Base-by-base conservation (phyloP, 2,797 vertebrate genomes). In the Gallinago nigripennis region DNA sequence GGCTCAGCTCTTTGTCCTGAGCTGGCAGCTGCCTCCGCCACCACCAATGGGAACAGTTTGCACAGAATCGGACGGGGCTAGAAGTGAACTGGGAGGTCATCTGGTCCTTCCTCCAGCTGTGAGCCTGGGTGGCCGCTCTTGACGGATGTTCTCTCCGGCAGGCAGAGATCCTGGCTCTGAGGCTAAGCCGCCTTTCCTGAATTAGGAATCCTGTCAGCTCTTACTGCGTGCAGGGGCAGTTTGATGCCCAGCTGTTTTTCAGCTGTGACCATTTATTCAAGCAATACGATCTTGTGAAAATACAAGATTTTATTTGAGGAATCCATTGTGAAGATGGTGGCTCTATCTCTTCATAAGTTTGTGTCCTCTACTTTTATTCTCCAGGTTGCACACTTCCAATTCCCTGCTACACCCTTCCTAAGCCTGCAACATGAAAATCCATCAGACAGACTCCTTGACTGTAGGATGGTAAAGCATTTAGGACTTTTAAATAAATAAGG, bases 1-100 rank as follows among this genome's bases (percentile, higher is more conserved):
- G 30, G 72, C 82, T 73, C 72, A 39, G 79, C 76, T 83, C 82
- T 86, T 96, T 94, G 92, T 96, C 69, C 80, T 24, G 35, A 82
- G 77, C 80, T 45, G 31, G 46, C 94, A 96, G 89, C 94, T 94
- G 94, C 61, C 73, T 78, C 82, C 63, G 65, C 78, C 41, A 20
- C 43, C 4, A 1, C 57, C 10, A 4, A 31, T 35, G 89, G 93
- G 85, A 96, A 83, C 10, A 8, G 91, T 82, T 90, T 92, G 33
- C 82, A 88, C 48, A 19, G 78, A 79, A 45, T 56, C 6, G 3
- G 64, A 57, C 16, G 24, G 43, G 45, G 70, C 75, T 84, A 63
- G 64, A 70, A 88, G 60, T 45, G 39, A 89, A 79, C 51, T 19
- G 35, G 2, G 81, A 90, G 90, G 94, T 94, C 93, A 92, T 48